Evolutionary conservation across 2,113 vertebrate species (phyloP).

Genomic region (Stegastes partitus): DNA sequence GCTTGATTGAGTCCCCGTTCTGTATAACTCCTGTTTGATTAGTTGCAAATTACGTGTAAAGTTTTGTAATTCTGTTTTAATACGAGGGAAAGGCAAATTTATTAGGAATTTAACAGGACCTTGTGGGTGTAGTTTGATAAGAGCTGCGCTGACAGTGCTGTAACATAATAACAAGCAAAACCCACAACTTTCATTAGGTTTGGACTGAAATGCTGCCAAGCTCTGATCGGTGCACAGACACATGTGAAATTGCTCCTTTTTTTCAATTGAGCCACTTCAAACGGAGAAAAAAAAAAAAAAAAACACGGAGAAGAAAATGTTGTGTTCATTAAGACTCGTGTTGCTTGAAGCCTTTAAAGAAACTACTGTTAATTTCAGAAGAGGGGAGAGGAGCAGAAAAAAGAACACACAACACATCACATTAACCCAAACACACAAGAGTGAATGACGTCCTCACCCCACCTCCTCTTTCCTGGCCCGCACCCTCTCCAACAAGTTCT

Average conservation of each 20-base stretch:
- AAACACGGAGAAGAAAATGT: not conserved
- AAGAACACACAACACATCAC: slow-evolving; percentile 1
- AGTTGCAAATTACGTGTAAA: too few relatives aligned
- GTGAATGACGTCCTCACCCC: too few relatives aligned
- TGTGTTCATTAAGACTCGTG: not conserved
- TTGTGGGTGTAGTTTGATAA: too few relatives aligned
- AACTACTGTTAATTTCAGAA: not conserved
- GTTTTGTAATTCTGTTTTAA: too few relatives aligned
- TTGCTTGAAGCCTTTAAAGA: not conserved
- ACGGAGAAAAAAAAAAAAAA: not conserved
- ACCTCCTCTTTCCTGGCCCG: too few relatives aligned
- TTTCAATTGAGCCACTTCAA: not conserved
- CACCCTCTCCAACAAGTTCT: not conserved
- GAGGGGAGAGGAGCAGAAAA: not conserved
- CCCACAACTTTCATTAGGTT: not conserved
- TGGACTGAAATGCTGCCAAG: not conserved
- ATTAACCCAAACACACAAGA: not conserved
- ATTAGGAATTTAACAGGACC: too few relatives aligned
- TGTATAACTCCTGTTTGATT: too few relatives aligned
- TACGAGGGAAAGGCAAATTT: too few relatives aligned
- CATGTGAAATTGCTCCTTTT: not conserved
- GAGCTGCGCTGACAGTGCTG: too few relatives aligned
- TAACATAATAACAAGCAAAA: too few relatives aligned
- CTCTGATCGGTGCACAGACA: not conserved
- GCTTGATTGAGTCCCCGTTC: too few relatives aligned